Evolutionary conservation across 2,888 invertebrate genomes (phyloP).

Genomic region (Pseudeuparius sepicola): DNA sequence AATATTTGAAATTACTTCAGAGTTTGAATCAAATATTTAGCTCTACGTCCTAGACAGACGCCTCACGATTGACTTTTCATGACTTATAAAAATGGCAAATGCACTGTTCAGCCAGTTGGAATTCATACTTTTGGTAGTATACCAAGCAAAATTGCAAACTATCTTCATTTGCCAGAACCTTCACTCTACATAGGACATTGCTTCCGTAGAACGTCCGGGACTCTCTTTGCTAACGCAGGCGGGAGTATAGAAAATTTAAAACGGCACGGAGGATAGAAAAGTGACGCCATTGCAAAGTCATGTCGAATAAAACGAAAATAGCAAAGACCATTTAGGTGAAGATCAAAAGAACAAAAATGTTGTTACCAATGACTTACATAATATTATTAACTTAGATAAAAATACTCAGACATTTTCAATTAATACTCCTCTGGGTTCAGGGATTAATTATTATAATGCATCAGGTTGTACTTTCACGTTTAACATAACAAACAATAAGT

Average conservation of each 20-base stretch:
- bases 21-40: too few species aligned
- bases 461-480: too few species aligned
- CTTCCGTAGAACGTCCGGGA: slow-evolving; percentile 9
- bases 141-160: slow-evolving; percentile 7
- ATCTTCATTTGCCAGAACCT: slow-evolving; percentile 7
- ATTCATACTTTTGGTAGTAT: slow-evolving; percentile 4
- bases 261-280: slow-evolving; percentile 9
- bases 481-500: too few species aligned
- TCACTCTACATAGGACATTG: slow-evolving; percentile 8
- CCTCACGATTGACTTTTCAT: slow-evolving; percentile 3
- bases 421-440: too few species aligned
- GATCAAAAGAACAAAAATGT: too few species aligned
- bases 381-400: too few species aligned
- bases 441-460: too few species aligned
- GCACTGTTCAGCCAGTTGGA: slow-evolving; percentile 8
- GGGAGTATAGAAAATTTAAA: slow-evolving; percentile 4
- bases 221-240: slow-evolving; percentile 8
- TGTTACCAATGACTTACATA: too few species aligned
- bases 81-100: slow-evolving; percentile 1
- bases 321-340: too few species aligned
- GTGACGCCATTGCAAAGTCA: slow-evolving; percentile 4
- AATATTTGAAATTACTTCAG: too few species aligned
- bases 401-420: too few species aligned
- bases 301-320: too few species aligned
- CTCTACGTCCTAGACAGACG: slow-evolving; percentile 3